A percentile compares a stretch with the other conserved stretches of the same genome.
These are phyloP conservation scores for Entomobrya multifasciata DNA, from an alignment of 2,888 invertebrate species.

Conservation along the genomic window DNA sequence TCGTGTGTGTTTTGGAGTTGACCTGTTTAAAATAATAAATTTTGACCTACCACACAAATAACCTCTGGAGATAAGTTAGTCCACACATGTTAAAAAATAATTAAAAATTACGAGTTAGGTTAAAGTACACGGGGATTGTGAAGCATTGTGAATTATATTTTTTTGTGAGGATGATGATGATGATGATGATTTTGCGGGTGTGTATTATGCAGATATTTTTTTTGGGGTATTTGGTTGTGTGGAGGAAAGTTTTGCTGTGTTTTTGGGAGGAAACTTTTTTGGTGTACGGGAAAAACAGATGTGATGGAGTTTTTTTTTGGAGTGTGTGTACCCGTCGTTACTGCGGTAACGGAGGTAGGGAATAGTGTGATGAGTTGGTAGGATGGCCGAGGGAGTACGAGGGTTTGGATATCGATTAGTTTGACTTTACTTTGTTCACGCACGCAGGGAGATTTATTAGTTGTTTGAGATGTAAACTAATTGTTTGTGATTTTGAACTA, in stretches of 20 bases:
- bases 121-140: background rate
- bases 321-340: background rate
- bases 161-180: slow-evolving; percentile 17
- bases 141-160: no score
- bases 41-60: no score
- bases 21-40: no score
- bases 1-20: no score
- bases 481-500: background rate
- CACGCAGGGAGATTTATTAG: no score
- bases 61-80: no score
- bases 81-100: no score
- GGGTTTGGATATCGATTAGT: background rate
- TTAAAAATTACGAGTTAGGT: background rate
- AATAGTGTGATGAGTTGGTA: background rate
- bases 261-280: no score
- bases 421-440: background rate
- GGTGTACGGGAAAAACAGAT: background rate
- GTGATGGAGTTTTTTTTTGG: background rate
- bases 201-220: slow-evolving; percentile 66
- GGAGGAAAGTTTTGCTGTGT: background rate
- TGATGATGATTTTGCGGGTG: slow-evolving; percentile 66
- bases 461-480: no score
- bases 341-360: no score
- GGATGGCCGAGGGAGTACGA: background rate
- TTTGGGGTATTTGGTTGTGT: slow-evolving; percentile 1